Base-by-base conservation (phyloP, 2,113 vertebrate genomes). In the Mohoua ochrocephala region DNA sequence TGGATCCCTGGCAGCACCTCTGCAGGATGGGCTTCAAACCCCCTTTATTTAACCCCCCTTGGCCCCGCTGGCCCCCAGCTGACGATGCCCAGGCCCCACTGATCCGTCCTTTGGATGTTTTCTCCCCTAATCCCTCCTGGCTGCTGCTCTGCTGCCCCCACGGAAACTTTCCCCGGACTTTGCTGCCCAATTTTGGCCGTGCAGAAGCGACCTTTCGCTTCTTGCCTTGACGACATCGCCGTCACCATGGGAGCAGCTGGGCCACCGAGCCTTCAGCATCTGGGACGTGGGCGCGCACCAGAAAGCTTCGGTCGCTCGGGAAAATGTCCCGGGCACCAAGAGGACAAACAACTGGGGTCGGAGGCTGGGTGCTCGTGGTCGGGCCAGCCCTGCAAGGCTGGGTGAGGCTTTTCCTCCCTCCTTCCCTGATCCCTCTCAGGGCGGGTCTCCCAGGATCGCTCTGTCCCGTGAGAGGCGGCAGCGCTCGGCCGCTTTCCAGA, bases 51-150 rank as follows among this genome's bases (percentile, higher is more conserved):
- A 22, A 37, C 27, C 3, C 31, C 21, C 42, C 7, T 0, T 0
- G 5, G 18, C 26, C 59, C 59, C 16, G 0, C 4, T 2, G 42
- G 11, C 50, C 14, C 61, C 10, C 35, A 4, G 30, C 30, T 0
- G 1, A 7, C 0, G 28, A 16, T 33, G 13, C 16, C 11, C 8
- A 1, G 56, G 27, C 73, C 65, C 30, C 49, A 8, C 19, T 2
- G 2, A 7, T 10, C 33, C 63, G 14, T 16, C 61, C 57, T 0
- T 0, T 3, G 0, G 50, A 9, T 30, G 10, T 11, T 50, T 70
- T 5, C 11, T 10, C 3, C 52, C 39, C 28, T 3, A 0, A 8
- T 8, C 47, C 82, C 56, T 50, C 35, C 64, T 1, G 35, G 23
- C 28, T 45, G 68, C 21, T 35, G 86, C 63, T 47, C 39, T 39